Conservation (phyloP, 2,113 vertebrate genomes). For the Urocynchramus pylzowi region DNA sequence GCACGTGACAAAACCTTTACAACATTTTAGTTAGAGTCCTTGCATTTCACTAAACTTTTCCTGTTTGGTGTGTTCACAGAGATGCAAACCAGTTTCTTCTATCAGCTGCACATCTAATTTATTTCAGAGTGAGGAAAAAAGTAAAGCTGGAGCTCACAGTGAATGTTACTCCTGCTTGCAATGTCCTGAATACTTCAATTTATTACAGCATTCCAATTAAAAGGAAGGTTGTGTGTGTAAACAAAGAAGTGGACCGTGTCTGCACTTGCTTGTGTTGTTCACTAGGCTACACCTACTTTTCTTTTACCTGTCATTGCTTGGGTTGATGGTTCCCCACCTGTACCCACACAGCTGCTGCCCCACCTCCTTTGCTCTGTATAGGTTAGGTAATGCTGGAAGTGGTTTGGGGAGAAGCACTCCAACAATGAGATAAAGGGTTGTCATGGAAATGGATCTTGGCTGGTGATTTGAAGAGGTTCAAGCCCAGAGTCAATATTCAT, state of each 20-base stretch:
- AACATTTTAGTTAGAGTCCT: not conserved
- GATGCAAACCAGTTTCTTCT: not conserved
- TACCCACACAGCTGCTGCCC: not conserved
- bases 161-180: slow-evolving; percentile 23
- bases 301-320: slow-evolving; percentile 30
- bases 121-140: slow-evolving; percentile 44
- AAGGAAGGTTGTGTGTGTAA: not conserved
- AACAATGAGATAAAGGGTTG: not conserved
- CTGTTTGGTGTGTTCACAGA: not conserved
- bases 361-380: not conserved
- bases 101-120: slow-evolving; percentile 40
- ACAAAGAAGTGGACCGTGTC: not conserved
- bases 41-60: slow-evolving; percentile 10
- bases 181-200: slow-evolving; percentile 32
- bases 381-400: not conserved
- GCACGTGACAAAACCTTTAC: not conserved
- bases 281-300: slow-evolving; percentile 47
- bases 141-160: not conserved
- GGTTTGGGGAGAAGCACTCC: not conserved
- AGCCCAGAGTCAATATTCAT: not conserved
- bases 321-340: slow-evolving; percentile 1
- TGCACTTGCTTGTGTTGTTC: slow-evolving; percentile 41
- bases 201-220: not conserved
- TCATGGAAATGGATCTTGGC: not conserved
- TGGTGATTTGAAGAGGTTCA: not conserved